These are phyloP conservation scores for Mimachlamys varia DNA, from an alignment of 2,888 invertebrate genomes.

Conservation along the genomic window DNA sequence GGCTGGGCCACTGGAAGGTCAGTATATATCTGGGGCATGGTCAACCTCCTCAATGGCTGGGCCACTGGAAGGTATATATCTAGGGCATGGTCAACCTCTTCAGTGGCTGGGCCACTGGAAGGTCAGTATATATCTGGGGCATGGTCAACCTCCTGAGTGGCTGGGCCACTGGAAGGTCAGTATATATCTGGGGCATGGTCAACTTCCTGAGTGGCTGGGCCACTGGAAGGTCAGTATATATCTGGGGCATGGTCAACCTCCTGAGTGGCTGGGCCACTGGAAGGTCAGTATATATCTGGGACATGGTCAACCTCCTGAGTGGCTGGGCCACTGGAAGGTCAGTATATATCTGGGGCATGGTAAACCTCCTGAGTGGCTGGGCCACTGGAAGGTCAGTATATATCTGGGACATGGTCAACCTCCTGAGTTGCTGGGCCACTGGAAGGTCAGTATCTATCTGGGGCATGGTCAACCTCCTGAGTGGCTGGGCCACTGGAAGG, in stretches of 20 bases:
- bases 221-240: slow-evolving; percentile 81
- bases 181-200: slow-evolving; percentile 82
- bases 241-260: slow-evolving; percentile 82
- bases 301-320: slow-evolving; percentile 80
- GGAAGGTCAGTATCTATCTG: slow-evolving; percentile 82
- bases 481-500: slow-evolving; percentile 82
- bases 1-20: slow-evolving; percentile 82
- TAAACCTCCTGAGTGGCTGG: slow-evolving; percentile 82
- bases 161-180: slow-evolving; percentile 82
- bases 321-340: slow-evolving; percentile 82
- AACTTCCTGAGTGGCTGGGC: slow-evolving; percentile 82
- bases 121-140: slow-evolving; percentile 82
- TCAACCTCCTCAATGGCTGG: slow-evolving; percentile 82
- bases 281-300: slow-evolving; percentile 82
- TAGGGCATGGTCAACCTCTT: slow-evolving; percentile 82
- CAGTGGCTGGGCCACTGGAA: slow-evolving; percentile 82
- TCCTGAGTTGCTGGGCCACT: slow-evolving; percentile 82
- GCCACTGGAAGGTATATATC: slow-evolving; percentile 82
- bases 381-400: slow-evolving; percentile 81
- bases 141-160: slow-evolving; percentile 81
- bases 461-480: slow-evolving; percentile 81
- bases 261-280: slow-evolving; percentile 82
- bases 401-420: slow-evolving; percentile 82
- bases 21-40: slow-evolving; percentile 82
- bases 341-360: slow-evolving; percentile 82